These are phyloP conservation scores for Malurus cyaneus DNA, from an alignment of 2,113 vertebrate species.

Conservation along the genomic window DNA sequence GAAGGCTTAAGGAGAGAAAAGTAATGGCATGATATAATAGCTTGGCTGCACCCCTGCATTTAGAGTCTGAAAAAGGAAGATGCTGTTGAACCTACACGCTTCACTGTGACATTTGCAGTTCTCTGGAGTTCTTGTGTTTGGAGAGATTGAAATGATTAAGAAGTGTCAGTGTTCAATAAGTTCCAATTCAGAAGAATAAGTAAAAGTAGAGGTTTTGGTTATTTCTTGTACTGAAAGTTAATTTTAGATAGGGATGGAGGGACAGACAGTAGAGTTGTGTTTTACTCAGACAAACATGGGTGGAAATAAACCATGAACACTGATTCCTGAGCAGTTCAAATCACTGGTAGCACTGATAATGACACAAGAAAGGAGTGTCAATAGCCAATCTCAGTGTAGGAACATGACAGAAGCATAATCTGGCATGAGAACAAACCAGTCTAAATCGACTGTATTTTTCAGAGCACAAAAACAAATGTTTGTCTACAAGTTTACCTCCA, in stretches of 20 bases:
- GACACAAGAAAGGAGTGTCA: background rate
- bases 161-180: too few species aligned
- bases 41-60: background rate
- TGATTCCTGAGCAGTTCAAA: background rate
- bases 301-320: background rate
- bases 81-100: background rate
- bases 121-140: background rate
- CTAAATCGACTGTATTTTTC: background rate
- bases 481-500: background rate
- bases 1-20: background rate
- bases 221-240: background rate
- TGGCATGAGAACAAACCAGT: background rate
- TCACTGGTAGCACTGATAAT: background rate
- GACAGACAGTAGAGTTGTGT: background rate
- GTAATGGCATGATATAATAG: background rate
- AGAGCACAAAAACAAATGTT: slow-evolving; percentile 1
- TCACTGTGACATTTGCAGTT: background rate
- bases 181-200: background rate
- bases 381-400: background rate
- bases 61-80: background rate
- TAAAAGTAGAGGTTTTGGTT: background rate
- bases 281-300: background rate
- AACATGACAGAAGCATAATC: background rate
- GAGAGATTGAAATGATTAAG: background rate
- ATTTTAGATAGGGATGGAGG: background rate